These are phyloP conservation scores for Amblyjoppa fuscipennis DNA, from an alignment of 2,888 invertebrate species.

Conservation along the genomic window DNA sequence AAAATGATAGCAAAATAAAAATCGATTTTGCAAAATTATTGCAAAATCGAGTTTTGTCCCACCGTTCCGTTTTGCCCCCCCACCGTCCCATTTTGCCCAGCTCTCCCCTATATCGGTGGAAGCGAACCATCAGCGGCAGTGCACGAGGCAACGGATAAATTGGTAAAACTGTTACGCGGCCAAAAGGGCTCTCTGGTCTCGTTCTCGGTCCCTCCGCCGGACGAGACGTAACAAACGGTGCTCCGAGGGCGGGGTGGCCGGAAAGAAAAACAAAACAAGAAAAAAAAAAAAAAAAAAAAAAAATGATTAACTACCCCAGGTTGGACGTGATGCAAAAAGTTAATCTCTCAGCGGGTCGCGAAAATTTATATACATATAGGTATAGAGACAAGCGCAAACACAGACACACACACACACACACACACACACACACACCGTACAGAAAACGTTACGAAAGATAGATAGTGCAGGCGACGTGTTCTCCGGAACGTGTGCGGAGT, in stretches of 20 bases:
- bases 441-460: slow-evolving; percentile 52
- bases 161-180: slow-evolving; percentile 48
- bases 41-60: too few relatives aligned
- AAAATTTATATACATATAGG: background rate
- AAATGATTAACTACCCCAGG: slow-evolving; percentile 63
- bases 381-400: background rate
- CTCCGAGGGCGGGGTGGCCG: slow-evolving; percentile 62
- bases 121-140: slow-evolving; percentile 42
- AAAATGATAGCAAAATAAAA: too few relatives aligned
- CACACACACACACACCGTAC: background rate
- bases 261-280: background rate
- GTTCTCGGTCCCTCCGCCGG: slow-evolving; percentile 47
- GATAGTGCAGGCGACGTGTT: slow-evolving; percentile 33
- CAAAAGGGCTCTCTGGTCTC: slow-evolving; percentile 62
- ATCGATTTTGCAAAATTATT: too few relatives aligned
- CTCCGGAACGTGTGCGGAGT: background rate
- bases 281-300: slow-evolving; percentile 51
- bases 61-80: too few relatives aligned
- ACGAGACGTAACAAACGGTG: slow-evolving; percentile 74
- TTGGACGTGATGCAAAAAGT: slow-evolving; percentile 65
- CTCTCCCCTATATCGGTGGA: slow-evolving; percentile 10
- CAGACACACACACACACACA: background rate
- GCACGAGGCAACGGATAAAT: slow-evolving; percentile 40
- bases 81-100: too few relatives aligned
- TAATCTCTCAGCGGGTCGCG: slow-evolving; percentile 62